Evolutionary conservation across 2,888 invertebrate genomes (phyloP).

Genomic region (Rhimphoctona megacephalus): DNA sequence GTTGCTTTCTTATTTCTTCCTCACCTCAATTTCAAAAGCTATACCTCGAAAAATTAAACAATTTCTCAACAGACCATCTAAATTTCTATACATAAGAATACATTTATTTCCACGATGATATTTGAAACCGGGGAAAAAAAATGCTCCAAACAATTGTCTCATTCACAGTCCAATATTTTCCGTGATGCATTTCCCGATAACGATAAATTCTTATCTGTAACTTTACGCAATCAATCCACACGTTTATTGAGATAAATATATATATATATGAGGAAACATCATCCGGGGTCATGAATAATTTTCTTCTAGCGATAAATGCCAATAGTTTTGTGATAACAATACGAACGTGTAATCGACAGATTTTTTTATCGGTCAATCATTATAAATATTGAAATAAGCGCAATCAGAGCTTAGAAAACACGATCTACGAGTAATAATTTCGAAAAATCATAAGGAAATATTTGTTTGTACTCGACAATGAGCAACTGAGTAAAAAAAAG

Average conservation of each 20-base stretch:
- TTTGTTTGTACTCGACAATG: neutral
- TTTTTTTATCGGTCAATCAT: neutral
- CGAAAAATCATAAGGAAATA: neutral
- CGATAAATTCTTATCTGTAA: neutral
- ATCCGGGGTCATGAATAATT: neutral
- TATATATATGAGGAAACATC: neutral
- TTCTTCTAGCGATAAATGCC: too few species aligned
- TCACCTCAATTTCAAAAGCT: neutral
- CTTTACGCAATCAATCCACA: constrained; percentile 17
- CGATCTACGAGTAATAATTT: neutral
- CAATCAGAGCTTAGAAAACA: neutral
- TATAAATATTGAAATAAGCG: neutral
- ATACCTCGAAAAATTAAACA: neutral
- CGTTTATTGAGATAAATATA: neutral
- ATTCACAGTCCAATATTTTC: neutral
- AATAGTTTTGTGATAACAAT: neutral
- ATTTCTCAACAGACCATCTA: too few species aligned
- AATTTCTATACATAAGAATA: too few species aligned
- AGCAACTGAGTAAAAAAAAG: neutral
- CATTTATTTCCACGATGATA: too few species aligned
- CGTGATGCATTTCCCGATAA: neutral
- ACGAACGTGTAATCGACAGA: neutral
- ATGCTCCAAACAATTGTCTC: neutral
- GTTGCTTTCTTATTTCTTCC: neutral
- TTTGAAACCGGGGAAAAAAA: too few species aligned